Conservation (phyloP, 1,140 invertebrate species). For the Drosophila miranda region DNA sequence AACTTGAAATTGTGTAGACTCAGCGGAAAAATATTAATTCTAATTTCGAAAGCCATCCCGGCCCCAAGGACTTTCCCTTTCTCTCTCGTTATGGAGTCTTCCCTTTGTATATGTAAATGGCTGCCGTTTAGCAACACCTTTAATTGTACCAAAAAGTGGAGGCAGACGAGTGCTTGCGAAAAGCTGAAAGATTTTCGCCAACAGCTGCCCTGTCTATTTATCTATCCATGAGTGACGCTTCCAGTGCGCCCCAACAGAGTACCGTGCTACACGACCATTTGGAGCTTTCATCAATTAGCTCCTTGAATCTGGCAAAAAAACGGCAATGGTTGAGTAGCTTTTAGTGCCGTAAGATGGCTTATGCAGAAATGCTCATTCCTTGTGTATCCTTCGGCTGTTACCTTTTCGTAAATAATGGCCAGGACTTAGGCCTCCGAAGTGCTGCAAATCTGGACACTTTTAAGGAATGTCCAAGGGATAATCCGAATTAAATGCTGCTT, state of each 20-base stretch:
- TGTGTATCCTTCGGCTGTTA: slow-evolving; percentile 40
- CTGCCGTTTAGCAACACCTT: slow-evolving; percentile 55
- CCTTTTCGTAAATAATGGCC: slow-evolving; percentile 53
- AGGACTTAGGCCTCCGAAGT: slow-evolving; percentile 15
- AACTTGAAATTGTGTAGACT: slow-evolving; percentile 77
- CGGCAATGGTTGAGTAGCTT: slow-evolving; percentile 62
- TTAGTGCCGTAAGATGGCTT: slow-evolving; percentile 66
- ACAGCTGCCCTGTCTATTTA: slow-evolving; percentile 12
- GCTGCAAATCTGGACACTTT: not conserved
- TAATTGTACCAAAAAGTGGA: slow-evolving; percentile 57
- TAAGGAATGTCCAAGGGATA: no score
- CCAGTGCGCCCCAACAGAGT: not conserved
- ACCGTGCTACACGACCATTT: slow-evolving; percentile 39
- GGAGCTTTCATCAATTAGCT: slow-evolving; percentile 70
- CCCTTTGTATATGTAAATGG: slow-evolving; percentile 36
- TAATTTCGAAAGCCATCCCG: slow-evolving; percentile 63
- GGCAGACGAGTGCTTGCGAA: no score
- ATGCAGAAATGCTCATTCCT: slow-evolving; percentile 45
- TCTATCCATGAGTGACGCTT: no score
- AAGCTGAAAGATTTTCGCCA: slow-evolving; percentile 5
- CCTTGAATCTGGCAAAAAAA: slow-evolving; percentile 34
- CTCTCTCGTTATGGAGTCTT: not conserved
- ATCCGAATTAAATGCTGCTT: no score
- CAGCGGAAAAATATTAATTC: slow-evolving; percentile 78
- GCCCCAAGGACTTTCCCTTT: slow-evolving; percentile 25